Evolutionary conservation across 1,140 invertebrate species (phyloP), one percentile per base, ranked within the genome.

Genomic region (Heliconius eleuchia): DNA sequence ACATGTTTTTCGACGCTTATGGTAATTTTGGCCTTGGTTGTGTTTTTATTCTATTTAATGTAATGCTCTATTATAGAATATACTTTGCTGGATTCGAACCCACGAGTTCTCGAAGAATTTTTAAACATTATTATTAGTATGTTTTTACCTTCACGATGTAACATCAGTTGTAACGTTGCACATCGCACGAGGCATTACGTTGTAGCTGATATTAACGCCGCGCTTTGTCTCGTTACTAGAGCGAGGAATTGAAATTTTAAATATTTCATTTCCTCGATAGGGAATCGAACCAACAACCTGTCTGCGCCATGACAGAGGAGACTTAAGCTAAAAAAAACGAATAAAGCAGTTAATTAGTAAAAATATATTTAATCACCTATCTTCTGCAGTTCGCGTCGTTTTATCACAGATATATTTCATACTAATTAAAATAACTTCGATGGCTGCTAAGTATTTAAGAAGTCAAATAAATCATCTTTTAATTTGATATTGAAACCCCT

Each of bases 341-440:
- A 7, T 57, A 57, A n/a, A 57, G n/a, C 3, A 57, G 23, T 57
- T 66, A 66, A 66, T 27, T 66, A 30, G 23, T 27, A 16, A 30
- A 66, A 66, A 66, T 34, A 27, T 27, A 0, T 27, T 66, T 66
- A 66, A 30, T 16, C n/a, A 30, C n/a, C 11, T 0, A 66, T 30
- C 23, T 30, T 1, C 27, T 27, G 11, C 16, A 66, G 60, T 66
- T 66, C 23, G n/a, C 30, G 57, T 66, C 23, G 57, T 66, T 27
- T 66, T 23, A 57, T 66, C 60, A 27, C 57, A 13, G 60, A 66
- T 3, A 27, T 66, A 30, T 66, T 66, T 66, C 27, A 27, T 66
- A 66, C 30, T 66, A 66, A 66, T 66, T 66, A 66, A 66, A 27
- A 66, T 66, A 66, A 66, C 60, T 66, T 66, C 60, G 55, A 57